Evolutionary conservation across 1,140 invertebrate species (phyloP), one percentile per base, ranked within the genome.

Genomic region (Drosophila nasuta): DNA sequence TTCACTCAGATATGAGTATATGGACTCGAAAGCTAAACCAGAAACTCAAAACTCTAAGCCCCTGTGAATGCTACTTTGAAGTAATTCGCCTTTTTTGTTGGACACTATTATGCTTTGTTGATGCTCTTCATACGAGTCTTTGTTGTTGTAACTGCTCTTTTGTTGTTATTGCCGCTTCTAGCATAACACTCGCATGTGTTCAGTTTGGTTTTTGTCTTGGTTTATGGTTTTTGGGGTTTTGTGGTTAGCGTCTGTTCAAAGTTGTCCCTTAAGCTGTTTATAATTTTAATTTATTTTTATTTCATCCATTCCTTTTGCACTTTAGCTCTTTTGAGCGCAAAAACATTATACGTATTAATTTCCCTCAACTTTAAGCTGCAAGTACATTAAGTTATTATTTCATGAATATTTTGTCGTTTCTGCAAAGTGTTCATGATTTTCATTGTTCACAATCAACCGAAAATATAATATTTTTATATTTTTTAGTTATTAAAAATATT

Each of bases 261-360:
- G 64, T 79, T 82, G 67, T 58, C 60, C 56, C 78, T 73, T 86
- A 86, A 86, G 82, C 82, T 87, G 82, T 86, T 86, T 86, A 86
- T 86, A 86, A 79, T 82, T 77, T 77, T 54, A 75, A 77, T 74
- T 59, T 56, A 68, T 64, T 69, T 77, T 68, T 69, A 57, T 52
- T 67, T 63, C 54, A 48, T 77, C 35, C 33, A 25, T 45, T 15
- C 77, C 77, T 41, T 57, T 57, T 41, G 35, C 33, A 41, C 54
- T 13, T 13, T 65, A 81, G 64, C 68, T 67, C 58, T 67, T 81
- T 83, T 75, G 48, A 75, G 43, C 68, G 59, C 43, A 43, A 41
- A 25, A 45, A 25, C 17, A 67, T 65, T 79, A 69, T 56, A 41
- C 13, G 48, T 43, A 65, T 56, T 74, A 62, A 79, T 46, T 86